phyloP scores from a whole-genome alignment of 2,113 vertebrate species.

The Acinonyx jubatus region DNA sequence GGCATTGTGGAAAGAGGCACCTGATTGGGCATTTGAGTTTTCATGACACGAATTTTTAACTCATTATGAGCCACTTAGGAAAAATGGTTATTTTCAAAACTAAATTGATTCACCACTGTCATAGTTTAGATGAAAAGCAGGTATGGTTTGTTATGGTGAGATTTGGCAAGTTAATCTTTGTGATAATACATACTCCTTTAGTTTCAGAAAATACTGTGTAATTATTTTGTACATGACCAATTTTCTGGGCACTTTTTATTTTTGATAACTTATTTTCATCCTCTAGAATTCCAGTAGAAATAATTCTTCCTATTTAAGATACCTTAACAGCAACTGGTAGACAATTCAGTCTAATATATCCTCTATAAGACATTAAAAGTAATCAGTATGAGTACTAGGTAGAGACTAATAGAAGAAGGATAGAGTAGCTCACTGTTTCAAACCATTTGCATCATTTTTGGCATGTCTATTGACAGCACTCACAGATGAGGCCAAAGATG shows the following conservation, averaged over 20 bases:
- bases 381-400: not conserved
- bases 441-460: not conserved
- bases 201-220: not conserved
- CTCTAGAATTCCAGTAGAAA: conserved; percentile 46
- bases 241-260: conserved; percentile 45
- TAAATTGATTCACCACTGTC: not conserved
- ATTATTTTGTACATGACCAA: conserved; percentile 39
- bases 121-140: not conserved
- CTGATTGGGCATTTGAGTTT: not conserved
- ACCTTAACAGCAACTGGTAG: conserved; percentile 33
- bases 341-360: conserved; percentile 23
- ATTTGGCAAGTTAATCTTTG: conserved; percentile 27
- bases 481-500: not conserved
- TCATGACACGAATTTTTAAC: not conserved
- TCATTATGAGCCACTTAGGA: not conserved
- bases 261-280: conserved; percentile 50
- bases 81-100: conserved; percentile 45
- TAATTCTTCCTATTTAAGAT: conserved; percentile 49
- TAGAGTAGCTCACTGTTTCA: not conserved
- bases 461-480: not conserved
- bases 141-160: not conserved
- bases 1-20: not conserved
- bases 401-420: not conserved
- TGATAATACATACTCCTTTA: not conserved
- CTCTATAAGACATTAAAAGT: conserved; percentile 28